Base-by-base conservation (phyloP, 2,797 vertebrate genomes). In the Agapornis canus region DNA sequence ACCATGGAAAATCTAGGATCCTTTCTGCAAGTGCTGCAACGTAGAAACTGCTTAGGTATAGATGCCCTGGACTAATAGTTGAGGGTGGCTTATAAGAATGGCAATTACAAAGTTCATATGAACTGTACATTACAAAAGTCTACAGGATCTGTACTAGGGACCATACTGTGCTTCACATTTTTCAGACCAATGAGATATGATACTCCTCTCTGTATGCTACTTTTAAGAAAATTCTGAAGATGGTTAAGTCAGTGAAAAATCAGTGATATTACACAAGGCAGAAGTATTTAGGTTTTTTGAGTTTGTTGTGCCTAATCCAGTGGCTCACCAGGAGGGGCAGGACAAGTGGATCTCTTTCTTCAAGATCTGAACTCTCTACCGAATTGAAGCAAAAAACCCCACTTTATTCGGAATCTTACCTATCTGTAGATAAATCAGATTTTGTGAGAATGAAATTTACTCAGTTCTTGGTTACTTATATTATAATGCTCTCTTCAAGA, bases 211-310 rank as follows among this genome's bases (percentile, higher is more conserved):
- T 87, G 10, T 57, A 63, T 2, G 4, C 20, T 65, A 48, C 64
- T 91, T 69, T 57, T 81, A 79, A 54, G 52, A 85, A 87, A 91
- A 87, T 63, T 77, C 35, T 61, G 43, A 66, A 61, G 26, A 47
- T 78, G 69, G 35, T 76, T 76, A 82, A 73, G 59, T 86, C 86
- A 71, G 45, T 93, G 77, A 91, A 90, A 94, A 92, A 82, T 87
- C 51, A 88, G 2, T 76, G 21, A 23, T 35, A 40, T 2, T 90
- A 32, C 27, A 2, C 52, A 71, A 76, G 60, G 47, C 54, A 83
- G 18, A 86, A 72, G 15, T 15, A 22, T 43, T 71, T 27, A 52
- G 31, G 14, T 16, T 54, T 72, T 83, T 91, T 89, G 19, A 78
- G 45, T 76, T 88, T 90, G 42, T 49, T 84, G 8, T 59, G 10